Conservation (phyloP, 2,888 invertebrate species). For the Pasiphila rectangulata region DNA sequence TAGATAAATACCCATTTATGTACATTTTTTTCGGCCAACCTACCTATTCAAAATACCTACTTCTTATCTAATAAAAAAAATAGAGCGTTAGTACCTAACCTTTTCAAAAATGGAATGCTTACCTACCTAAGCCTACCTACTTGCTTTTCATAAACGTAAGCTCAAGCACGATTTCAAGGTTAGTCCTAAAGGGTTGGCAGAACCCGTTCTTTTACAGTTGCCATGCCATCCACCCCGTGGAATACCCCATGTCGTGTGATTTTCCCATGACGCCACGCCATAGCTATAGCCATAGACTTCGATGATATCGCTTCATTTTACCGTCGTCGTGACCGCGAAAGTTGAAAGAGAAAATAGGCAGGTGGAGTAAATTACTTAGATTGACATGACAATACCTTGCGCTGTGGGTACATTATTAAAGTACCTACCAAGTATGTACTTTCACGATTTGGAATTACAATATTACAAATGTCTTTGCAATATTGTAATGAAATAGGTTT, state of each 20-base stretch:
- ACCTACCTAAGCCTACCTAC: not conserved
- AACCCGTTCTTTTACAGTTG: conserved; percentile 3
- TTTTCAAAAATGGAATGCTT: not conserved
- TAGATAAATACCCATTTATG: too few species aligned
- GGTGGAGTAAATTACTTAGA: not conserved
- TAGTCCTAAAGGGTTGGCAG: not conserved
- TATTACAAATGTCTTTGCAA: too few species aligned
- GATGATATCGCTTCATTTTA: conserved; percentile 24
- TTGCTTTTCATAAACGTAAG: not conserved
- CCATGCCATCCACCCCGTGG: conserved; percentile 9
- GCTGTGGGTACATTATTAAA: not conserved
- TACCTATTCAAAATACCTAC: too few species aligned
- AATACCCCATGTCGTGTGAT: conserved; percentile 36
- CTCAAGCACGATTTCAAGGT: conserved; percentile 1
- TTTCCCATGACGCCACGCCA: conserved; percentile 40
- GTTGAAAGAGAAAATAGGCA: conserved; percentile 8
- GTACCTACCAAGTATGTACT: not conserved
- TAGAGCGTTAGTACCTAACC: not conserved
- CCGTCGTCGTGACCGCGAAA: conserved; percentile 29
- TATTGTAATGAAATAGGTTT: too few species aligned
- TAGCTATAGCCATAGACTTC: conserved; percentile 1
- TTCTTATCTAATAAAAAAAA: not conserved
- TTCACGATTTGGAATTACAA: too few species aligned
- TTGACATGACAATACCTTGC: conserved; percentile 8
- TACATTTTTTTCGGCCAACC: too few species aligned